These are phyloP conservation scores for Anguilla marmorata DNA, from an alignment of 2,797 vertebrate genomes.

Conservation along the genomic window DNA sequence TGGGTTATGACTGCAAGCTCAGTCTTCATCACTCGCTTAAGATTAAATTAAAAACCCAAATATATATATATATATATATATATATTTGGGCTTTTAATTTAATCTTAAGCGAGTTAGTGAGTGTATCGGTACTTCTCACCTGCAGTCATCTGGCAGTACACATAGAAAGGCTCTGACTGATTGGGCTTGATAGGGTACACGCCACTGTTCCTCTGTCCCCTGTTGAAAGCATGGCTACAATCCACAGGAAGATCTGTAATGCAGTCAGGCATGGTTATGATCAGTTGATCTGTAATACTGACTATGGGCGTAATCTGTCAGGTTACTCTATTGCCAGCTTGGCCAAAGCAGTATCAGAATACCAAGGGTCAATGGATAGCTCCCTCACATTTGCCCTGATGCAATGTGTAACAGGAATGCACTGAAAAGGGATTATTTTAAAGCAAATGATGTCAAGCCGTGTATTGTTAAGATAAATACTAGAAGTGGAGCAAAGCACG, in stretches of 20 bases:
- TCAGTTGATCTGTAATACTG: slow-evolving; percentile 34
- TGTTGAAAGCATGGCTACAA: slow-evolving; percentile 76
- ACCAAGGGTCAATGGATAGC: not conserved
- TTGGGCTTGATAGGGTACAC: slow-evolving; percentile 79
- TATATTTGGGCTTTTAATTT: not conserved
- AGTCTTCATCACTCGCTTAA: no score
- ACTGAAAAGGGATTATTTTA: not conserved
- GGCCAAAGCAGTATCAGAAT: not conserved
- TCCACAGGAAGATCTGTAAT: slow-evolving; percentile 74
- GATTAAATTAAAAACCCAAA: no score
- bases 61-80: no score
- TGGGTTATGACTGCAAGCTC: not conserved
- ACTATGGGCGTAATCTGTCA: not conserved
- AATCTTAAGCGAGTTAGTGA: not conserved
- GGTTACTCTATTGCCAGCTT: not conserved
- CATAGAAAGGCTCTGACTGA: slow-evolving; percentile 74
- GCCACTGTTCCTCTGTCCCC: slow-evolving; percentile 70
- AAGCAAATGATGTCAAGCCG: not conserved
- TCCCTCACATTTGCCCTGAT: not conserved
- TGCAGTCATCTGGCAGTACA: slow-evolving; percentile 81
- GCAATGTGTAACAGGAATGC: not conserved
- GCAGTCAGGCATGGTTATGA: slow-evolving; percentile 23
- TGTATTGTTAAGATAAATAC: not conserved
- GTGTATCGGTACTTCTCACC: slow-evolving; percentile 69
- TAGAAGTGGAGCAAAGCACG: not conserved